Percentiles rank a stretch among this genome's conserved stretches.
These are phyloP conservation scores for Microplitis mediator DNA, from an alignment of 1,140 invertebrate species.

Conservation along the genomic window DNA sequence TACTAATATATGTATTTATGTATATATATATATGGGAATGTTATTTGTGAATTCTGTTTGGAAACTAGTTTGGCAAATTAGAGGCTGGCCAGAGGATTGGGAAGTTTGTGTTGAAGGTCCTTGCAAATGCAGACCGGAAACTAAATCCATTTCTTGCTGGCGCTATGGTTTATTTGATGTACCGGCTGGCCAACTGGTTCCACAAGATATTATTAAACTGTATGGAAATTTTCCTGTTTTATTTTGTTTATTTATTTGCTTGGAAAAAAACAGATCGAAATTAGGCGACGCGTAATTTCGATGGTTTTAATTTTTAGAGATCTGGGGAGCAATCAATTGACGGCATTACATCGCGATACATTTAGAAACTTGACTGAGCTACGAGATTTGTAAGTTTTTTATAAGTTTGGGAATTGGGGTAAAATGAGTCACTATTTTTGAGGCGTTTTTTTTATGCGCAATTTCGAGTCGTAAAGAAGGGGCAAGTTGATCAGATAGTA, in stretches of 20 bases:
- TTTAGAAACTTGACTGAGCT: constrained; percentile 73
- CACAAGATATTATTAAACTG: constrained; percentile 72
- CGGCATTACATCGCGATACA: constrained; percentile 75
- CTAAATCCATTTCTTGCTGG: constrained; percentile 75
- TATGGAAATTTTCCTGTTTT: constrained; percentile 52
- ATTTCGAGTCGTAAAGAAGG: too few species aligned
- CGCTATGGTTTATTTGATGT: constrained; percentile 68
- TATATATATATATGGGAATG: too few species aligned
- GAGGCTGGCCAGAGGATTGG: constrained; percentile 69
- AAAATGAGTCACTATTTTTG: too few species aligned
- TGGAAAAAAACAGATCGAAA: not conserved
- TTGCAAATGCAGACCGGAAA: constrained; percentile 72
- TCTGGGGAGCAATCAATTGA: constrained; percentile 74
- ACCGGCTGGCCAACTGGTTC: constrained; percentile 71
- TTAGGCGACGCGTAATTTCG: not conserved
- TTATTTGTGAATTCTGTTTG: not conserved
- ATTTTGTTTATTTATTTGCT: not conserved
- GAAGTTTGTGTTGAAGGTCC: constrained; percentile 72
- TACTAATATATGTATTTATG: too few species aligned
- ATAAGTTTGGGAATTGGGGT: too few species aligned
- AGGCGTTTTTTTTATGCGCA: too few species aligned
- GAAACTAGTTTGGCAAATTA: constrained; percentile 71
- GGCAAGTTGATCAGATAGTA: too few species aligned
- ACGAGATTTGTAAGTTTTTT: constrained; percentile 66
- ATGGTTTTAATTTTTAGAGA: constrained; percentile 66